A percentile compares a stretch with the other conserved stretches of the same genome.
These are phyloP conservation scores for Dreissena polymorpha DNA, from an alignment of 1,140 invertebrate species.

Conservation along the genomic window DNA sequence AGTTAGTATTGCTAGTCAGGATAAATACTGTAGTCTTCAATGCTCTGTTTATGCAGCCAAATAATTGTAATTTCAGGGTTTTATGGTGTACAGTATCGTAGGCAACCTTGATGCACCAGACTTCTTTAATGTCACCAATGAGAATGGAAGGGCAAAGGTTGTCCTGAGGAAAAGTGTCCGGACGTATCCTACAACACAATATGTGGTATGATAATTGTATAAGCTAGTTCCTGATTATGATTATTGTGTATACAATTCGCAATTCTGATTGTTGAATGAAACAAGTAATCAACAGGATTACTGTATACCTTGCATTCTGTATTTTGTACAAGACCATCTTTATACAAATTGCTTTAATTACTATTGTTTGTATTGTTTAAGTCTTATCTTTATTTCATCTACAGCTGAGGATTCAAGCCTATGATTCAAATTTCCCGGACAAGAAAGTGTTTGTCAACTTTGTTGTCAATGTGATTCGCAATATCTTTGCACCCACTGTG, in stretches of 20 bases:
- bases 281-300: background rate
- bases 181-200: background rate
- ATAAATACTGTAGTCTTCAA: too few species aligned
- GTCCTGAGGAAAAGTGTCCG: slow-evolving; percentile 1
- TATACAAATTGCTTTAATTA: background rate
- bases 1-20: too few species aligned
- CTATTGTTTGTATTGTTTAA: background rate
- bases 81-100: slow-evolving; percentile 51
- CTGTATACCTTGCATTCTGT: background rate
- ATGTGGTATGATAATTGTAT: slow-evolving; percentile 29
- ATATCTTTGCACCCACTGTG: slow-evolving; percentile 70
- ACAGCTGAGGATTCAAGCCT: slow-evolving; percentile 89
- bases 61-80: slow-evolving; percentile 47
- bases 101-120: slow-evolving; percentile 63
- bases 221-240: background rate
- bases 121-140: slow-evolving; percentile 58
- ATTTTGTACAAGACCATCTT: background rate
- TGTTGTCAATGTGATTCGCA: slow-evolving; percentile 52
- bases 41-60: too few species aligned
- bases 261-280: too few species aligned
- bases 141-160: slow-evolving; percentile 34
- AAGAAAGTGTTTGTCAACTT: slow-evolving; percentile 80
- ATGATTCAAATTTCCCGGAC: slow-evolving; percentile 91
- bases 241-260: background rate
- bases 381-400: background rate